Evolutionary conservation across 2,797 vertebrate genomes (phyloP).

Genomic region (Nasua narica): DNA sequence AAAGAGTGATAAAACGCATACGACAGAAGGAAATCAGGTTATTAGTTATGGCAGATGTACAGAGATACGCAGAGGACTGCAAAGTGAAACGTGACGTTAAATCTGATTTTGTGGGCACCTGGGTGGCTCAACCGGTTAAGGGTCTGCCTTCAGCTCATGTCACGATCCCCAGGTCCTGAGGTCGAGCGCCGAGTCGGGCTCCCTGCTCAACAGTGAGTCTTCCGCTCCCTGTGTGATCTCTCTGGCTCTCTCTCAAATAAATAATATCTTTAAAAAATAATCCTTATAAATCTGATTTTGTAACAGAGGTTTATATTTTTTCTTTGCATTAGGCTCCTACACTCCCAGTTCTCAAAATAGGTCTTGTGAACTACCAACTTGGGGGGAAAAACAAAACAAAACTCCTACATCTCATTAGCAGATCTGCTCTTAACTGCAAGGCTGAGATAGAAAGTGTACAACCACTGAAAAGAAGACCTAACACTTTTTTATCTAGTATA

Average conservation of each 20-base stretch:
- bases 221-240: not conserved
- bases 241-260: not conserved
- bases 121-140: not conserved
- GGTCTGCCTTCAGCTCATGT: not conserved
- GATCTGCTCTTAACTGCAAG: not conserved
- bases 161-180: not conserved
- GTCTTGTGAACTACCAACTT: not conserved
- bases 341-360: not conserved
- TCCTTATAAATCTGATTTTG: not conserved
- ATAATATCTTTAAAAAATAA: not conserved
- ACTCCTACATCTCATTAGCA: not conserved
- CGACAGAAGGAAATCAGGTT: not conserved
- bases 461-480: not conserved
- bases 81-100: not conserved
- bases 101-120: not conserved
- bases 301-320: not conserved
- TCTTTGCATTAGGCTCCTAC: not conserved
- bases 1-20: constrained; percentile 32
- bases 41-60: not conserved
- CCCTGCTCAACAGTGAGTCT: not conserved
- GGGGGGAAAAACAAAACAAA: too few species aligned
- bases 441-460: not conserved
- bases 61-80: not conserved
- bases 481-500: not conserved
- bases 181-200: not conserved